phyloP scores from a whole-genome alignment of 2,888 invertebrate genomes.

The Trichopria drosophilae region DNA sequence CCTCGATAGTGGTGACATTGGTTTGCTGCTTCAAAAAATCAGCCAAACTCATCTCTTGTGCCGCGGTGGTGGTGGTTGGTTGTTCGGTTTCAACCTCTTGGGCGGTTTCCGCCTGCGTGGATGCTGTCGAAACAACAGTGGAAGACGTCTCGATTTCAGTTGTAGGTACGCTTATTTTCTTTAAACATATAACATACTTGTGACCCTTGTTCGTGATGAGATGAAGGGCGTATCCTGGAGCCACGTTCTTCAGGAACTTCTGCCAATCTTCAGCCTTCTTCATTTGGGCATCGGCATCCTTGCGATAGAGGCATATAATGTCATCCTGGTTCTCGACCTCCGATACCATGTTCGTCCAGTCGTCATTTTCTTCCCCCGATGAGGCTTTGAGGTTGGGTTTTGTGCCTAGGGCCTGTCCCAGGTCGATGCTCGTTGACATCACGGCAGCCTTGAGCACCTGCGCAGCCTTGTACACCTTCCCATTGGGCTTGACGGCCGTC shows the following conservation, averaged over 20 bases:
- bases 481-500: conserved; percentile 11
- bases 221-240: conserved; percentile 34
- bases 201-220: conserved; percentile 36
- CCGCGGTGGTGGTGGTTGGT: too few species aligned
- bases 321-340: conserved; percentile 36
- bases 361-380: conserved; percentile 21
- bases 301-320: conserved; percentile 39
- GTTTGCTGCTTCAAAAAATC: too few species aligned
- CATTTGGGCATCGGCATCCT: conserved; percentile 25
- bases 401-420: neutral
- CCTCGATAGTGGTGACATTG: neutral
- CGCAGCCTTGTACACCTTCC: too few species aligned
- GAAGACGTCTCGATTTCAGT: neutral
- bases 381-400: neutral
- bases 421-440: conserved; percentile 13
- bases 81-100: neutral
- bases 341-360: conserved; percentile 32
- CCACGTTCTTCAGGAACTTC: conserved; percentile 32
- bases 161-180: conserved; percentile 33
- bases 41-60: too few species aligned
- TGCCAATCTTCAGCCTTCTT: conserved; percentile 37
- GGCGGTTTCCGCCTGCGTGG: neutral
- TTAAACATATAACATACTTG: conserved; percentile 38
- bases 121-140: neutral
- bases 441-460: conserved; percentile 32